Base-by-base conservation (phyloP, 2,113 vertebrate genomes). In the Leuciscus idus region DNA sequence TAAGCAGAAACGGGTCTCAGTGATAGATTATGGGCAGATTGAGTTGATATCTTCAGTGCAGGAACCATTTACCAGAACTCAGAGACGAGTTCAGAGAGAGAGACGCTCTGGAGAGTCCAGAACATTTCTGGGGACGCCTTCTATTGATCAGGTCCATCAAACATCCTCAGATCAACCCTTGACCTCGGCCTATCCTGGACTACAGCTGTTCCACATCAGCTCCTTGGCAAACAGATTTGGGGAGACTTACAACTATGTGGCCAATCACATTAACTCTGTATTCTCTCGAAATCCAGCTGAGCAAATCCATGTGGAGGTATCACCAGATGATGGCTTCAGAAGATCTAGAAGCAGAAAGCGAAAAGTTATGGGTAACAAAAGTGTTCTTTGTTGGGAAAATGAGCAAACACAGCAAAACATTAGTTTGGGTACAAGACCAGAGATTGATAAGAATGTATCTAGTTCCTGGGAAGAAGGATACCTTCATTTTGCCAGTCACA, bases 151-250 rank as follows among this genome's bases (percentile, higher is more conserved):
- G 9, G 57, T 64, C 48, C 79, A 81, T 7, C 57, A 87, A 21
- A 33, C 57, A 33, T 79, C 74, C 39, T 81, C 48, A 61, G 50
- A 78, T 7, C 72, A 64, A 50, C 46, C 61, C 79, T 83, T 64
- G 21, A 13, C 61, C 28, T 50, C 57, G 21, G 70, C 75, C 70
- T 73, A 50, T 11, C 72, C 88, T 62, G 79, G 81, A 61, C 23
- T 87, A 26, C 92, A 94, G 6, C 86, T 94, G 13, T 95, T 95
- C 90, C 94, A 95, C 85, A 90, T 90, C 19, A 94, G 94, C 75
- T 89, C 92, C 80, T 86, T 95, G 77, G 87, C 92, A 0, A 93
- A 91, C 59, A 90, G 84, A 84, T 95, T 94, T 81, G 94, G 94
- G 3, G 93, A 94, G 84, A 93, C 91, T 80, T 95, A 93, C 89